Conservation (phyloP, 1,140 invertebrate species). For the Drosophila nasuta region DNA sequence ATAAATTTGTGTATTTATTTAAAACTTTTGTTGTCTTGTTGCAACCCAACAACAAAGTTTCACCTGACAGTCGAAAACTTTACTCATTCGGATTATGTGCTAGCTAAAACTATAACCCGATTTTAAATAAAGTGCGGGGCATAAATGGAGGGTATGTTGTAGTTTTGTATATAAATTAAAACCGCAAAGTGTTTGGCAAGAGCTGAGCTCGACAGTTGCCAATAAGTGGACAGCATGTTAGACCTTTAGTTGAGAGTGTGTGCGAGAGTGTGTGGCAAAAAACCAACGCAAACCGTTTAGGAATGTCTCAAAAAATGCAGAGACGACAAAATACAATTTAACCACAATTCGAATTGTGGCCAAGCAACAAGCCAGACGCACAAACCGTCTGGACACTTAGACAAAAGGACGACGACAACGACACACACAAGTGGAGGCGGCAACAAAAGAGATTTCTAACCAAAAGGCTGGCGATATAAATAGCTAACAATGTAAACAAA, state of each 20-base stretch:
- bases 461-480: constrained; percentile 42
- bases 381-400: neutral
- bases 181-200: constrained; percentile 75
- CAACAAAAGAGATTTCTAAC: constrained; percentile 7
- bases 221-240: constrained; percentile 39
- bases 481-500: constrained; percentile 61
- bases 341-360: constrained; percentile 74
- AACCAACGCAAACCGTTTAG: constrained; percentile 27
- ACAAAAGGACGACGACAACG: neutral
- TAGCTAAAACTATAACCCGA: constrained; percentile 62
- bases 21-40: constrained; percentile 19
- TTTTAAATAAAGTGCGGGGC: constrained; percentile 38
- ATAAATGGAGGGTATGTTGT: constrained; percentile 15
- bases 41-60: constrained; percentile 32
- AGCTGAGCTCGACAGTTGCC: constrained; percentile 47
- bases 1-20: constrained; percentile 20
- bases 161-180: constrained; percentile 53
- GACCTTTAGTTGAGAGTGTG: neutral
- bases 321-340: constrained; percentile 64
- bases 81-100: constrained; percentile 60
- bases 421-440: neutral
- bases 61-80: constrained; percentile 59
- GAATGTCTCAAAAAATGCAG: constrained; percentile 45
- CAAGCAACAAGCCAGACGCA: constrained; percentile 27
- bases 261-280: neutral